A percentile compares a stretch with the other conserved stretches of the same genome.
Evolutionary conservation across 1,140 invertebrate genomes (phyloP).

Genomic region (Drosophila serrata): DNA sequence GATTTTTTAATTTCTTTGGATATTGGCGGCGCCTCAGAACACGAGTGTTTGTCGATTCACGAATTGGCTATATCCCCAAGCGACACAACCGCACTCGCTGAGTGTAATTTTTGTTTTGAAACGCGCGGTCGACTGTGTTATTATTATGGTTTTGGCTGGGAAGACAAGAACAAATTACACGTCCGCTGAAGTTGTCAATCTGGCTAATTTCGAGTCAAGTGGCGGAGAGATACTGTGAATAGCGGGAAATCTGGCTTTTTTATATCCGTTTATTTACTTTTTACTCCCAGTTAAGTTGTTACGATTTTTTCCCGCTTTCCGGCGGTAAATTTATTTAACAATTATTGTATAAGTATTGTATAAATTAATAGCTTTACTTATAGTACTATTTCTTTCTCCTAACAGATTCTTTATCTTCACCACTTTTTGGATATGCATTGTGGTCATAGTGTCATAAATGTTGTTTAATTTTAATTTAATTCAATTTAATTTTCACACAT

Average conservation of each 20-base stretch:
- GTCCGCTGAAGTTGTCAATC: background rate
- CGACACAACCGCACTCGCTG: background rate
- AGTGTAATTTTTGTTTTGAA: background rate
- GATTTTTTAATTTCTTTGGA: background rate
- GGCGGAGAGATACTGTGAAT: background rate
- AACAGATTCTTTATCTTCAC: no score
- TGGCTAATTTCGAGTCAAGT: background rate
- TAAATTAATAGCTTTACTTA: no score
- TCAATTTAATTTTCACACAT: no score
- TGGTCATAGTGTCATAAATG: no score
- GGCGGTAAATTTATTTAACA: no score
- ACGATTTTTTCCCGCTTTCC: no score
- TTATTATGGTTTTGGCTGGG: slow-evolving; percentile 4
- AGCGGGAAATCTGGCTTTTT: background rate
- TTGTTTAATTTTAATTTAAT: no score
- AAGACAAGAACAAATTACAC: slow-evolving; percentile 22
- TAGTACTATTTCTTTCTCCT: no score
- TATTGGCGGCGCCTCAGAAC: background rate
- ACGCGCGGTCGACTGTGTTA: no score
- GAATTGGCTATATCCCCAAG: background rate
- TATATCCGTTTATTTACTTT: background rate
- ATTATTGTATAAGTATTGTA: no score
- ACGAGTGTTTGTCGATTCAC: background rate
- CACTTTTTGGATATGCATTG: no score
- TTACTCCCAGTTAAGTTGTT: no score